Percentiles rank a stretch among this genome's conserved stretches.
phyloP scores from a whole-genome alignment of 1,140 invertebrate species.

The Aphelenchoides fujianensis region DNA sequence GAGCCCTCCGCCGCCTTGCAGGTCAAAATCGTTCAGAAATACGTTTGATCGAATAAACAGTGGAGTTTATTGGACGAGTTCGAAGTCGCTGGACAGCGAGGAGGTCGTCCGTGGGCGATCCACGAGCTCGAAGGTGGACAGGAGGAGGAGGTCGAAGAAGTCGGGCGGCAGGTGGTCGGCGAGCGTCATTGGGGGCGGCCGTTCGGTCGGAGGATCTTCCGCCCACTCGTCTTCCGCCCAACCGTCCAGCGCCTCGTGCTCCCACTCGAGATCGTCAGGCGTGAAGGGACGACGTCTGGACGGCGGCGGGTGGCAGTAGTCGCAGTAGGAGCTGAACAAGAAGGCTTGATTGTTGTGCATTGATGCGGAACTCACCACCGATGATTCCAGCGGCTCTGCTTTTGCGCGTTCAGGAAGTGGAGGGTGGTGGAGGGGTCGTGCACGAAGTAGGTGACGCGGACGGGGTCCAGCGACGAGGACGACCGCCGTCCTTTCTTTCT shows the following conservation, averaged over 20 bases:
- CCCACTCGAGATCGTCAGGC: neutral
- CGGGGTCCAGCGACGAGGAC: neutral
- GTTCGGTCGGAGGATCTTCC: neutral
- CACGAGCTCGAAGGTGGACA: neutral
- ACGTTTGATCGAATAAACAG: no score
- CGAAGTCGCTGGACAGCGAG: no score
- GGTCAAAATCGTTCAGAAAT: no score
- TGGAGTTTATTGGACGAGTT: no score
- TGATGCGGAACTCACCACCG: neutral
- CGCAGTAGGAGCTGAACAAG: neutral
- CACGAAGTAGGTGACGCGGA: neutral
- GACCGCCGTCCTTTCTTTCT: no score
- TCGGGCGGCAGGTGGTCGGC: neutral
- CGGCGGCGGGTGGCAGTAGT: neutral
- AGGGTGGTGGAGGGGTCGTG: neutral
- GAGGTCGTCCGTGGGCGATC: no score
- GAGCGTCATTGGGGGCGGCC: neutral
- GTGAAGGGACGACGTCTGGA: neutral
- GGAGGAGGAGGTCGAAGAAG: neutral
- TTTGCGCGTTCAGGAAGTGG: neutral
- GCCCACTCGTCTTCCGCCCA: neutral
- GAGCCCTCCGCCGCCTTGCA: no score
- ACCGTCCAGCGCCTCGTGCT: neutral
- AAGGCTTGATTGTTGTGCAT: neutral
- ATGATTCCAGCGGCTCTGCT: neutral